Percentiles rank a stretch among this genome's conserved stretches.
Conservation (phyloP, 2,888 invertebrate species). For the Pristionchus japonicus region DNA sequence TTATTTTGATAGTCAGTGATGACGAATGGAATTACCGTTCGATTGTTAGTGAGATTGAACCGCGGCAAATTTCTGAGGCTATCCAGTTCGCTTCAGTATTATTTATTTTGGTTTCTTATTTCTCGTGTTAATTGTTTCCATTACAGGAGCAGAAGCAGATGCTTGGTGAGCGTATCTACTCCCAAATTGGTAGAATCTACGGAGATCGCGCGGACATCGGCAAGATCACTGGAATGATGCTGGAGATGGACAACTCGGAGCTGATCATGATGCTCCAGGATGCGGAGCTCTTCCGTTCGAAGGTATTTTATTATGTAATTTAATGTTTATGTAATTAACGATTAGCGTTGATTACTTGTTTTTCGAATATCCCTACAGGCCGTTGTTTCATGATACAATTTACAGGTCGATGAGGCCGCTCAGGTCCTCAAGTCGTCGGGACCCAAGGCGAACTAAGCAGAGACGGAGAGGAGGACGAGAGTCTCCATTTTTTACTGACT, state of each 20-base stretch:
- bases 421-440: conserved; percentile 45
- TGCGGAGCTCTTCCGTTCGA: conserved; percentile 64
- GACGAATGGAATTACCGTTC: conserved; percentile 25
- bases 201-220: conserved; percentile 61
- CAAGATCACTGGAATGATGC: conserved; percentile 74
- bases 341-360: too few relatives aligned
- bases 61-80: conserved; percentile 29
- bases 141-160: conserved; percentile 94
- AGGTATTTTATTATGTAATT: conserved; percentile 51
- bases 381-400: neutral
- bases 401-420: conserved; percentile 40
- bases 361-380: too few relatives aligned
- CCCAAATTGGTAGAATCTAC: conserved; percentile 79
- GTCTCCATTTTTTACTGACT: conserved; percentile 28
- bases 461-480: conserved; percentile 46
- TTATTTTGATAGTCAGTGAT: neutral
- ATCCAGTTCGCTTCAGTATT: neutral
- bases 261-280: conserved; percentile 71
- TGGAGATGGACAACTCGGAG: conserved; percentile 71
- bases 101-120: neutral
- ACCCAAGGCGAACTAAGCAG: conserved; percentile 43
- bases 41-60: conserved; percentile 22
- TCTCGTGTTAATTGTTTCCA: neutral
- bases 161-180: conserved; percentile 97
- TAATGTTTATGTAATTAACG: neutral